Conservation (phyloP, 2,113 vertebrate genomes). For the Neoarius graeffei region DNA sequence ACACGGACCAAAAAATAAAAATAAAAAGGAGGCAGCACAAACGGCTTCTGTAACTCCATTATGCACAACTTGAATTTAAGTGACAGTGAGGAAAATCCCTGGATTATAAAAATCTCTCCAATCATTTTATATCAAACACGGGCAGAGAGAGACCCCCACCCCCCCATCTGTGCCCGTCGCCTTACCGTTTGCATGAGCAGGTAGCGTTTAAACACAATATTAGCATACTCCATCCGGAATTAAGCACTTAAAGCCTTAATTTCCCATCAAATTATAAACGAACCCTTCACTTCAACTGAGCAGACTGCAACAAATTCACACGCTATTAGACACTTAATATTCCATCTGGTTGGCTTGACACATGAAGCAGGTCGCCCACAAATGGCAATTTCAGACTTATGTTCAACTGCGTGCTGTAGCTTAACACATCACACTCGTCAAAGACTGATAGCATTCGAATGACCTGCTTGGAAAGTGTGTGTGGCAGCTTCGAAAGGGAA, state of each 20-base stretch:
- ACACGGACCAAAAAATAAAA: slow-evolving; percentile 37
- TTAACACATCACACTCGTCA: slow-evolving; percentile 2
- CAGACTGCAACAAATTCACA: slow-evolving; percentile 17
- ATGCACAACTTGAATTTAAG: slow-evolving; percentile 66
- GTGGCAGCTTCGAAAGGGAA: neutral
- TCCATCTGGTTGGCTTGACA: slow-evolving; percentile 21
- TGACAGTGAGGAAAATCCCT: slow-evolving; percentile 62
- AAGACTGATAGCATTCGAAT: slow-evolving; percentile 27
- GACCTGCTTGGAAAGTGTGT: neutral
- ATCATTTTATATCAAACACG: slow-evolving; percentile 54
- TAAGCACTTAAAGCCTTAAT: slow-evolving; percentile 35
- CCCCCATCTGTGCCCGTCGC: slow-evolving; percentile 25
- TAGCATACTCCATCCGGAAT: slow-evolving; percentile 32
- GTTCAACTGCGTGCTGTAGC: slow-evolving; percentile 8
- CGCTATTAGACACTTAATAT: slow-evolving; percentile 26
- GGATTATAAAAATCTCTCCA: slow-evolving; percentile 66
- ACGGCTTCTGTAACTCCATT: slow-evolving; percentile 71
- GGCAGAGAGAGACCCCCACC: slow-evolving; percentile 8
- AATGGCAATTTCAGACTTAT: slow-evolving; percentile 16
- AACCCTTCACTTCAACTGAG: neutral
- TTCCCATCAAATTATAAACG: slow-evolving; percentile 26
- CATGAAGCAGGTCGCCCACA: slow-evolving; percentile 14
- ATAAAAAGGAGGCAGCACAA: slow-evolving; percentile 52
- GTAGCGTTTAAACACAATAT: slow-evolving; percentile 38
- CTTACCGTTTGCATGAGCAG: slow-evolving; percentile 14